These are phyloP conservation scores for Beaufortia kweichowensis DNA, from an alignment of 2,113 vertebrate species.

Conservation along the genomic window DNA sequence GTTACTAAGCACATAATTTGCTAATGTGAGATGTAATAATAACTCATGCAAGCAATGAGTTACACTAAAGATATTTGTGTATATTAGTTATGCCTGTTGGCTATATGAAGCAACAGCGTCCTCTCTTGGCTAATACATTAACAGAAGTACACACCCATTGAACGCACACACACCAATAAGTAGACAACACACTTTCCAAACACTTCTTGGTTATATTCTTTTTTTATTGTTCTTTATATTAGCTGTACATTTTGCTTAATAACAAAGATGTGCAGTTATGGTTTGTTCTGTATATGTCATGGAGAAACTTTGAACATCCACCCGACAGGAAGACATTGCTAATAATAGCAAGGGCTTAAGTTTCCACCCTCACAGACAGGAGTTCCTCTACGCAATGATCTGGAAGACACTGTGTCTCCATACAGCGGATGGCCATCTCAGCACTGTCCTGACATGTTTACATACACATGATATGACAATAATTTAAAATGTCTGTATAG, in stretches of 20 bases:
- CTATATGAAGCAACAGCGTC: not conserved
- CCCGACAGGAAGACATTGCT: conserved; percentile 46
- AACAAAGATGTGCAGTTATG: not conserved
- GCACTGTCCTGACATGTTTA: too few relatives aligned
- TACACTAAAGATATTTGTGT: not conserved
- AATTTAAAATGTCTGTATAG: too few relatives aligned
- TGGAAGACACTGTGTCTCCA: conserved; percentile 7
- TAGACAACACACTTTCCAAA: not conserved
- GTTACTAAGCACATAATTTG: not conserved
- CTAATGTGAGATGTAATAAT: not conserved
- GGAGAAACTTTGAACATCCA: conserved; percentile 49
- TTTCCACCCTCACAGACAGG: conserved; percentile 42
- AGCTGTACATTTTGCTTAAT: not conserved
- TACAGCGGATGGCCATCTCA: not conserved
- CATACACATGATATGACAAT: too few relatives aligned
- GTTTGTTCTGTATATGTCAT: conserved; percentile 34
- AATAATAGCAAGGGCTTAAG: conserved; percentile 48
- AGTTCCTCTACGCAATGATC: conserved; percentile 44
- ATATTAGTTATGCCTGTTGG: not conserved
- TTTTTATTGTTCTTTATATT: not conserved
- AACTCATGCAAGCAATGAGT: not conserved
- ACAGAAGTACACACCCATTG: not conserved
- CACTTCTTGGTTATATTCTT: not conserved
- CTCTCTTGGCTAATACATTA: not conserved
- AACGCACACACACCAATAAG: not conserved